Evolutionary conservation across 1,140 invertebrate species (phyloP).

Genomic region (Frieseomelitta varia): DNA sequence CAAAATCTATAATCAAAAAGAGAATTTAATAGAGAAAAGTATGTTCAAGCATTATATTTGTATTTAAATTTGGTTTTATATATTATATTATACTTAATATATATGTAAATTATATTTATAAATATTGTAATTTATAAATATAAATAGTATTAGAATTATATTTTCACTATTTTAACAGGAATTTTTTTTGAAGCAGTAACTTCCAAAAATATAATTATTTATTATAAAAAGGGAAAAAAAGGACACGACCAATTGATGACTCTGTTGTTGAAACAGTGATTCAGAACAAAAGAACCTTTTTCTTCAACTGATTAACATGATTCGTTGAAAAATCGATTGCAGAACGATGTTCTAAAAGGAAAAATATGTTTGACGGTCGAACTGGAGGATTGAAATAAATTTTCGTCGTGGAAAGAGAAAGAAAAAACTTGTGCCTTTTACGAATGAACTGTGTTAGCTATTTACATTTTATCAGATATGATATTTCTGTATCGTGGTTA

Average conservation of each 20-base stretch:
- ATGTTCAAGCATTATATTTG: background rate
- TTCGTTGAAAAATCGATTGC: background rate
- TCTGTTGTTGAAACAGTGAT: background rate
- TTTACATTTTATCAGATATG: slow-evolving; percentile 45
- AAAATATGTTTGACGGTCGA: slow-evolving; percentile 6
- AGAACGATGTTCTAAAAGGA: background rate
- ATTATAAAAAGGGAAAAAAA: background rate
- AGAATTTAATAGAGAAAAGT: background rate
- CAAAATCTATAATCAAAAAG: background rate
- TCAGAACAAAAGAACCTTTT: background rate
- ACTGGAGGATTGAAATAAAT: slow-evolving; percentile 25
- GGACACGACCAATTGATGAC: background rate
- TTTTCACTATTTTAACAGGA: no score
- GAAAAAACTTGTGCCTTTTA: slow-evolving; percentile 69
- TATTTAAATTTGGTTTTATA: background rate
- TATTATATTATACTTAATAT: no score
- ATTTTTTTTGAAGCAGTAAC: no score
- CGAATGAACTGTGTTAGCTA: slow-evolving; percentile 60
- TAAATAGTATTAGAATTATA: no score
- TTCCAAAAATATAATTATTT: background rate
- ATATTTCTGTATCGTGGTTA: slow-evolving; percentile 38
- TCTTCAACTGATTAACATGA: no score
- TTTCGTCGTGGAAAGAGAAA: slow-evolving; percentile 38
- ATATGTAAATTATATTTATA: no score
- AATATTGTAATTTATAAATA: no score